Base-by-base conservation (phyloP, 2,888 invertebrate species). In the Clunio marinus region DNA sequence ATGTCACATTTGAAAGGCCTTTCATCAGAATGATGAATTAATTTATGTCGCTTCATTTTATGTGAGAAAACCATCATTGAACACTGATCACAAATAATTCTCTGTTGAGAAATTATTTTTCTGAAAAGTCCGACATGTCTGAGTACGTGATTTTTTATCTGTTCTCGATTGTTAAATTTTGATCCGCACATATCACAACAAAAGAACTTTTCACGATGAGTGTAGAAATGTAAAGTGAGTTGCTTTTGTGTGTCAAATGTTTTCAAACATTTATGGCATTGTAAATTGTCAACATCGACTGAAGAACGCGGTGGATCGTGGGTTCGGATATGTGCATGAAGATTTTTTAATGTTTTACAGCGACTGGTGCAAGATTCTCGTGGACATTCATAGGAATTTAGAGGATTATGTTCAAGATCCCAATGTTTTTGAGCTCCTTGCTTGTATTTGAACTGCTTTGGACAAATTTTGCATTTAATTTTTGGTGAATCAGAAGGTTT, bases 161-260 rank as follows among this genome's bases (percentile, higher is more conserved):
- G 41, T 24, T 65, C 41, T 17, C 41, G 41, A 22, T 41, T 65
- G 28, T 65, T 65, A n/a, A 65, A 65, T 27, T 46, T 51, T 41
- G 41, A 41, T 15, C 51, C 51, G 25, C 65, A 65, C 10, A 28
- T 24, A 45, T 65, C 65, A 20, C 65, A 65, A 8, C 13, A 20
- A 7, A 65, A 41, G n/a, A 65, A 15, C 15, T 65, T 65, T 27
- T 65, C 65, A 8, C 65, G 46, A 46, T 65, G 65, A 1, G 65
- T 65, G 24, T 41, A n/a, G 24, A 46, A 41, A 8, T 65, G 65
- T 46, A 41, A 46, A 15, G 41, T 17, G 8, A 46, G 32, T 55
- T 55, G 55, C n/a, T 55, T 55, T 13, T 55, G 55, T 3, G 55
- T 17, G 3, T 7, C 17, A 10, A 55, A 24, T 7, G 24, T 22